These are phyloP conservation scores for Melanotaenia pygmaea DNA, from an alignment of 2,797 vertebrate genomes.

Conservation along the genomic window DNA sequence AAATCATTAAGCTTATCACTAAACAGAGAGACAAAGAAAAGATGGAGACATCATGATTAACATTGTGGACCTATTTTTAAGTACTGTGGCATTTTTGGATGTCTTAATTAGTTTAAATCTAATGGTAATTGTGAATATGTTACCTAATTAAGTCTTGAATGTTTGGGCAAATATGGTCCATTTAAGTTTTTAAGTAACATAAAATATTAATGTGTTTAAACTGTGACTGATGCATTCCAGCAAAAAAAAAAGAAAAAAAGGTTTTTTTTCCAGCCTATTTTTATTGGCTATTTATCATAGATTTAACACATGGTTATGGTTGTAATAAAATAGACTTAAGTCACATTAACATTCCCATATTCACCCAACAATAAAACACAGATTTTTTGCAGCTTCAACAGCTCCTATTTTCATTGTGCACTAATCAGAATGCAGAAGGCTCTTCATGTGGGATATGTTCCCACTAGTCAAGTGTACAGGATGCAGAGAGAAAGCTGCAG, in stretches of 20 bases:
- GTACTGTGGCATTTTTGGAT: constrained; percentile 1
- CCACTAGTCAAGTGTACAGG: too few species aligned
- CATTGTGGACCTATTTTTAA: neutral
- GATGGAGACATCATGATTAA: neutral
- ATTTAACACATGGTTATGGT: too few species aligned
- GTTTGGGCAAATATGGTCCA: too few species aligned
- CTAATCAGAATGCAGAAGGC: neutral
- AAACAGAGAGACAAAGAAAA: constrained; percentile 21
- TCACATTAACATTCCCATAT: too few species aligned
- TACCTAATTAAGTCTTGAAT: neutral
- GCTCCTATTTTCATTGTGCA: neutral
- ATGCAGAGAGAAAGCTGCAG: neutral
- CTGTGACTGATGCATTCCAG: too few species aligned
- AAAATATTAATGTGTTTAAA: neutral
- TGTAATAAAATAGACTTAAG: too few species aligned
- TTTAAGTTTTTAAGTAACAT: neutral
- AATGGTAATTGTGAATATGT: neutral
- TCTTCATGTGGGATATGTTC: neutral
- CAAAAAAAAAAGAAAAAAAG: too few species aligned
- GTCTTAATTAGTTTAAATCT: neutral
- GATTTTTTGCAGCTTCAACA: too few species aligned
- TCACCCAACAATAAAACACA: too few species aligned
- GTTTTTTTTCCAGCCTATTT: too few species aligned
- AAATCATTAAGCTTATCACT: constrained; percentile 98
- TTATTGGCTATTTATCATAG: too few species aligned